Evolutionary conservation across 35 echinoderm and acorn worm species (phyloP).

Genomic region (Chiridota heheva): DNA sequence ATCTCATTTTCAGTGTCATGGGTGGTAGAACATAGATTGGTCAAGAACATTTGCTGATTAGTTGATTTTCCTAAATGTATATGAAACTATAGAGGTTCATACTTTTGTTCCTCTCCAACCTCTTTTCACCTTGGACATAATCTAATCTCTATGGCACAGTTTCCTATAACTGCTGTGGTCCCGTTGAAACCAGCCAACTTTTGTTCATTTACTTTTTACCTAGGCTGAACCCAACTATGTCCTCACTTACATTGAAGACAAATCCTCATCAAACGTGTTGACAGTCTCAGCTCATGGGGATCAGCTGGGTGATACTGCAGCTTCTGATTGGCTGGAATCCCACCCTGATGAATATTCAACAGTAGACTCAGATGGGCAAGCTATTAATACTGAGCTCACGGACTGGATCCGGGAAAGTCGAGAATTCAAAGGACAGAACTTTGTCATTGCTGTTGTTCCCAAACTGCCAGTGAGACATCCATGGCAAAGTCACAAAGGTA

Average conservation of each 20-base stretch:
- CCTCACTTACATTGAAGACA: conserved; percentile 72
- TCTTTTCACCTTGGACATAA: no score
- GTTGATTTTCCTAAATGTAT: no score
- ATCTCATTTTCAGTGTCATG: no score
- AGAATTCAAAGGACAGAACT: conserved; percentile 72
- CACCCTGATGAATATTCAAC: conserved; percentile 51
- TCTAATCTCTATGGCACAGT: no score
- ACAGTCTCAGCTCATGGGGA: conserved; percentile 41
- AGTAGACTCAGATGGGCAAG: conserved; percentile 6
- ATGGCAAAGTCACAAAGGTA: conserved; percentile 95
- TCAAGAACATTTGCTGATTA: no score
- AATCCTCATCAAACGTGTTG: conserved; percentile 13
- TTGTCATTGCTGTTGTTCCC: conserved; percentile 59
- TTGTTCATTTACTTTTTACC: no score
- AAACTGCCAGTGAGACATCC: conserved; percentile 66
- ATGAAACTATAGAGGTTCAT: no score
- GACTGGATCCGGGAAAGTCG: conserved; percentile 15
- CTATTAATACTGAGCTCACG: conserved; percentile 12
- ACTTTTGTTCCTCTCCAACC: no score
- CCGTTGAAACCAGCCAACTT: no score
- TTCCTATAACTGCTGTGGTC: no score
- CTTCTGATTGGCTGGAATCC: conserved; percentile 34
- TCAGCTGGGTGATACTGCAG: conserved; percentile 29
- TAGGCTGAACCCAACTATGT: no score
- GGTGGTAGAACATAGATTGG: no score